A percentile compares a stretch with the other conserved stretches of the same genome.
Evolutionary conservation across 2,113 vertebrate species (phyloP).

Genomic region (Upupa epops): DNA sequence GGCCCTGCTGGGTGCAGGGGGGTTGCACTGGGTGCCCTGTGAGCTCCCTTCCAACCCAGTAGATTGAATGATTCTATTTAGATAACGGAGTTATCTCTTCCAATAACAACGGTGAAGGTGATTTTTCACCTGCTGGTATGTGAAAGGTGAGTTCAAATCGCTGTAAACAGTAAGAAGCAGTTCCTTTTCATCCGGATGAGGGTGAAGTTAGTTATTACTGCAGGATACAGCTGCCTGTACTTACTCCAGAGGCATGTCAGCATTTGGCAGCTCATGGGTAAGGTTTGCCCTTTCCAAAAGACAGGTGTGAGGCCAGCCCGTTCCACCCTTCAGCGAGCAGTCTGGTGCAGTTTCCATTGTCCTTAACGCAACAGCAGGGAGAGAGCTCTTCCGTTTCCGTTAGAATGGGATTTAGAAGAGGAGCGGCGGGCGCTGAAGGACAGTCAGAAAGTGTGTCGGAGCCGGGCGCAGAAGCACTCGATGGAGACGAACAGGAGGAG

Average conservation of each 20-base stretch:
- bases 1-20: no score
- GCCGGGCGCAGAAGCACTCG: slow-evolving; percentile 78
- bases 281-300: not conserved
- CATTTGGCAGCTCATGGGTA: not conserved
- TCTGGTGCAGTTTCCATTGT: not conserved
- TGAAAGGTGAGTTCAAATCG: not conserved
- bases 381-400: slow-evolving; percentile 69
- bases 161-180: not conserved
- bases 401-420: slow-evolving; percentile 74
- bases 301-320: not conserved
- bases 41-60: no score
- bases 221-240: not conserved
- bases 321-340: not conserved
- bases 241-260: not conserved
- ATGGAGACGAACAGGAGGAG: slow-evolving; percentile 87
- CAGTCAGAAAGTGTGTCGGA: slow-evolving; percentile 82
- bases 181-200: not conserved
- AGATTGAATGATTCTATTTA: no score
- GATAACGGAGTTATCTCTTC: not conserved
- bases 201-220: not conserved
- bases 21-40: no score
- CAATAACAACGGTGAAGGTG: not conserved
- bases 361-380: slow-evolving; percentile 72
- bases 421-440: slow-evolving; percentile 80
- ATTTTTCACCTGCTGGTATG: not conserved